Percentiles rank a stretch among this genome's conserved stretches.
Evolutionary conservation across 2,888 invertebrate species (phyloP).

Genomic region (Phania funesta): DNA sequence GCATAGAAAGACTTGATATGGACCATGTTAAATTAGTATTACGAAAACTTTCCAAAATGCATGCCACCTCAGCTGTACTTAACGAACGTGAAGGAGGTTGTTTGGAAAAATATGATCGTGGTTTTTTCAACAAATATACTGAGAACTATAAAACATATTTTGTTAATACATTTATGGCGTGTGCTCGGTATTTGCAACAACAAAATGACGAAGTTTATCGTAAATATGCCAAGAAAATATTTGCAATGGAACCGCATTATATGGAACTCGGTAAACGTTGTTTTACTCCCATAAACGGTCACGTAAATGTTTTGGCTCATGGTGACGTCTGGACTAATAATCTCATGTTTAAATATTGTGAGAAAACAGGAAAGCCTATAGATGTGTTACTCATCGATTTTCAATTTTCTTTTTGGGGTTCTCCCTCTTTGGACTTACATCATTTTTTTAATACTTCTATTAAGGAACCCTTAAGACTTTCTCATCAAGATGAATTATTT

Average conservation of each 20-base stretch:
- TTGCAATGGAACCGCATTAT: slow-evolving; percentile 70
- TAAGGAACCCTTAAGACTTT: slow-evolving; percentile 70
- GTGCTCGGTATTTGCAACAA: slow-evolving; percentile 72
- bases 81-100: slow-evolving; percentile 76
- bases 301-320: no score
- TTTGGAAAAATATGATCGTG: slow-evolving; percentile 73
- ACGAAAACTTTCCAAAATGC: slow-evolving; percentile 81
- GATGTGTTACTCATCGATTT: slow-evolving; percentile 77
- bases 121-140: slow-evolving; percentile 76
- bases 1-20: slow-evolving; percentile 77
- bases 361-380: slow-evolving; percentile 33
- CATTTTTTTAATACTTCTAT: slow-evolving; percentile 77
- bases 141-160: slow-evolving; percentile 73
- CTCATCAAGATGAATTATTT: slow-evolving; percentile 72
- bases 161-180: slow-evolving; percentile 72
- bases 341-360: slow-evolving; percentile 73
- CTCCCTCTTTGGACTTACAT: slow-evolving; percentile 77
- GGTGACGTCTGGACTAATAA: slow-evolving; percentile 79
- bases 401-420: slow-evolving; percentile 77
- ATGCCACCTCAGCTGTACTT: slow-evolving; percentile 80
- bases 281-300: no score
- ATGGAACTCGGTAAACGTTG: slow-evolving; percentile 70
- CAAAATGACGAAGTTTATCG: slow-evolving; percentile 73
- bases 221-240: no score
- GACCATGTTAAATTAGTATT: slow-evolving; percentile 78